Evolutionary conservation across 2,888 invertebrate genomes (phyloP).

Genomic region (Cepaea hortensis): DNA sequence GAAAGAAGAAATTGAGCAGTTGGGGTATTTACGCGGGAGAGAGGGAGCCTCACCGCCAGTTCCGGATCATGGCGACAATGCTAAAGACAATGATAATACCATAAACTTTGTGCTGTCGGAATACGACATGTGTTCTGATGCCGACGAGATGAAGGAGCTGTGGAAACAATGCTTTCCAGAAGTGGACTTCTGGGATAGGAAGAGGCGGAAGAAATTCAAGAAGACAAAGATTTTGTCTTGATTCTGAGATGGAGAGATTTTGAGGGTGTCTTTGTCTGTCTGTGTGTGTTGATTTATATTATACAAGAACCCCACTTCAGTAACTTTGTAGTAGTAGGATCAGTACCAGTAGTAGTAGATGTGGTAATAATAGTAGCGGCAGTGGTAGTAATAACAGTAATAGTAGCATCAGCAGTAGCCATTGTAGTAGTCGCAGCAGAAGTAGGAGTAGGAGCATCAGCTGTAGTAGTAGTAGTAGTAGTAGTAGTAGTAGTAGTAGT

Average conservation of each 20-base stretch:
- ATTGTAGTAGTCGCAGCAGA: conserved; percentile 5
- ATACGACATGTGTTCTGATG: conserved; percentile 34
- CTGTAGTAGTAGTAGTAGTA: background rate
- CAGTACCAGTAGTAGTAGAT: background rate
- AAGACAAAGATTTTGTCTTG: conserved; percentile 26
- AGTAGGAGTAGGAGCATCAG: conserved; percentile 22
- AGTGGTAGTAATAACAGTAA: too few species aligned
- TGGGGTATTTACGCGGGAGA: conserved; percentile 2
- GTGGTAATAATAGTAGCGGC: too few species aligned
- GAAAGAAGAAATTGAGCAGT: conserved; percentile 15
- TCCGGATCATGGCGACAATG: conserved; percentile 14
- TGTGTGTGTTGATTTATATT: background rate
- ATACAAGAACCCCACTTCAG: background rate
- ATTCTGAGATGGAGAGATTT: background rate
- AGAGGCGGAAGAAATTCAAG: conserved; percentile 30
- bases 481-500: too few species aligned
- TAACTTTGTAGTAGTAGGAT: background rate
- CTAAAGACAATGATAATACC: background rate
- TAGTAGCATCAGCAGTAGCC: background rate
- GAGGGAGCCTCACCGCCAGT: background rate
- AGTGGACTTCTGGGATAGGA: conserved; percentile 36
- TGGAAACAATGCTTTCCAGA: conserved; percentile 37
- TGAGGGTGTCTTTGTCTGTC: background rate
- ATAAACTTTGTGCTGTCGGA: background rate
- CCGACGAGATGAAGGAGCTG: conserved; percentile 36